Conservation (phyloP, 2,888 invertebrate species). For the Taphrorychus bicolor region DNA sequence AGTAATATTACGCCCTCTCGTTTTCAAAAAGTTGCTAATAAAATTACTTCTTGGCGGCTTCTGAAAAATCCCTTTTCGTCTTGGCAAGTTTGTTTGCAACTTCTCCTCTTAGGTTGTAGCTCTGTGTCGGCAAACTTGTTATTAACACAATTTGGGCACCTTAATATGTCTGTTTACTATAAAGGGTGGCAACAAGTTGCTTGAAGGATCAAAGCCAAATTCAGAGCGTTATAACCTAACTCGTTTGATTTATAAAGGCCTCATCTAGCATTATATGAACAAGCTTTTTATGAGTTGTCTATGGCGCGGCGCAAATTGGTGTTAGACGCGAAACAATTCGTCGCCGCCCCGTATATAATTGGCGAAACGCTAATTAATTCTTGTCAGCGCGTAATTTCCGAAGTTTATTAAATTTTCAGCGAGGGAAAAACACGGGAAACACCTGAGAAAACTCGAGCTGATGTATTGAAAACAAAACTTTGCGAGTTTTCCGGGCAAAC, state of each 20-base stretch:
- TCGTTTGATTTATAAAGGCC: no score
- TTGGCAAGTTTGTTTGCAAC: constrained; percentile 3
- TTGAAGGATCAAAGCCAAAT: no score
- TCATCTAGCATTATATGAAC: no score
- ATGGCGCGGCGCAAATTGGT: not conserved
- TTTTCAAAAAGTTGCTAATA: constrained; percentile 4
- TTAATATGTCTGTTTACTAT: constrained; percentile 5
- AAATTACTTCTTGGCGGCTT: not conserved
- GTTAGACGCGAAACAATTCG: not conserved
- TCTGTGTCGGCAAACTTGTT: not conserved
- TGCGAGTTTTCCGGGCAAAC: constrained; percentile 13
- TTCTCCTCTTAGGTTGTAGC: not conserved
- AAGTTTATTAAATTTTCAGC: constrained; percentile 29
- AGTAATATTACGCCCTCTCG: constrained; percentile 5
- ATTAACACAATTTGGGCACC: not conserved
- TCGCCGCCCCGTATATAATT: constrained; percentile 14
- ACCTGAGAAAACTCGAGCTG: constrained; percentile 33
- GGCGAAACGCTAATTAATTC: constrained; percentile 34
- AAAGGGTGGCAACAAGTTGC: not conserved
- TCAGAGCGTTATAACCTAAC: not conserved
- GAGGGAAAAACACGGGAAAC: constrained; percentile 26
- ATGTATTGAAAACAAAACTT: constrained; percentile 34
- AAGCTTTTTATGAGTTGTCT: not conserved
- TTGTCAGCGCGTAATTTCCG: constrained; percentile 28
- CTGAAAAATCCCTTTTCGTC: not conserved